Base-by-base conservation (phyloP, 2,797 vertebrate genomes). In the Sternotherus odoratus region DNA sequence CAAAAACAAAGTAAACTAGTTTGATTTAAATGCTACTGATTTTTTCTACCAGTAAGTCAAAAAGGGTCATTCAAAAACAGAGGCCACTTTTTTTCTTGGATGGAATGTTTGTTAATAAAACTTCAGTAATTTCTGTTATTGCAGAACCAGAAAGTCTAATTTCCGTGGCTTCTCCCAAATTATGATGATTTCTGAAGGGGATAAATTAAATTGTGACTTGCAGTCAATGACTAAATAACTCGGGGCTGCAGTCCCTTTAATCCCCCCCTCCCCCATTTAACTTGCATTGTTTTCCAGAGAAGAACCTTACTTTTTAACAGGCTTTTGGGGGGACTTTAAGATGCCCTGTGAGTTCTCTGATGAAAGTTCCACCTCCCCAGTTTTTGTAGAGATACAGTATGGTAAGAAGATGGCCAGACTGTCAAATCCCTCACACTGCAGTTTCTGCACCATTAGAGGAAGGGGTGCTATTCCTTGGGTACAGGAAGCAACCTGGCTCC, bases 1-100 rank as follows among this genome's bases (percentile, higher is more conserved):
- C 4, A 43, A 39, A 78, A 88, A 94, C 79, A 46, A 33, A 90
- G 24, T n/a, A 79, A 90, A 89, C 77, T 79, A 81, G 4, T 43
- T 77, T 90, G 63, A 12, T 91, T 90, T 88, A 88, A 74, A 10
- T 85, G 48, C 51, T 91, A 63, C 53, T 77, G n/a, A 82, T 85
- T 89, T 39, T 63, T n/a, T 43, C 11, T 9, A 57, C 6, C 4
- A 49, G 17, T 90, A 77, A 77, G 46, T 90, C 50, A 77, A 24
- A 60, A 26, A 51, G 10, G 12, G 15, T 26, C 7, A 43, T 43
- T 72, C 4, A 26, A 43, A 72, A 75, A 48, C 12, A 75, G 28
- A 16, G 28, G 72, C 7, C 26, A 48, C 43, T 75, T 75, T 75
- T 75, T 63, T 75, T 28, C 24, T 46, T 46, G 39, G 43, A 30